Evolutionary conservation across 1,140 invertebrate species (phyloP), one percentile per base, ranked within the genome.

Genomic region (Charaxes varanes): DNA sequence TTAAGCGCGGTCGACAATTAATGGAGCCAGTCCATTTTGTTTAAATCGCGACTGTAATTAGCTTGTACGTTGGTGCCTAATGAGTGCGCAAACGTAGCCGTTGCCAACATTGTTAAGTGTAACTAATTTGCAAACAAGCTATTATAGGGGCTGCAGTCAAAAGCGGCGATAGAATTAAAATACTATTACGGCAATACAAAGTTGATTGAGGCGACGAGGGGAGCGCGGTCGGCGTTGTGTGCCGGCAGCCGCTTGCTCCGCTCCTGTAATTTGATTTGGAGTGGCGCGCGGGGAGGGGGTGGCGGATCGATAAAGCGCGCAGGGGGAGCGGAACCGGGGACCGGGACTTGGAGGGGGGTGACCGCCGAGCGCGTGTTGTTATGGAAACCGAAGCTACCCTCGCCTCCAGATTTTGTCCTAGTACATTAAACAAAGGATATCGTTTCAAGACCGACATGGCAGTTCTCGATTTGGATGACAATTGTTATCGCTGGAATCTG

Each of bases 181-280:
- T 82, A 79, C 78, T 72, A 82, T 78, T 76, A 78, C 63, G 63
- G 54, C 70, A 68, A 76, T 82, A 81, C 70, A 78, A 74, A 72
- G 70, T 72, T 79, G 74, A 82, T 82, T 78, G 69, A 76, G 68
- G 64, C 52, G 58, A 57, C 53, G 53, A 56, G 55, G 62, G 56
- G 52, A 53, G 43, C 51, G 44, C 40, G 47, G 44, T 37, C 31
- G 51, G 44, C 51, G 36, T 35, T 49, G 44, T 47, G 37, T 57
- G 54, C 44, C 45, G 53, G 51, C 53, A 54, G 41, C 49, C 60
- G 59, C 62, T 57, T 49, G 62, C 63, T 62, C 50, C 40, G 70
- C 69, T 71, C 69, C 65, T 78, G 77, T 79, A 81, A 79, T 77
- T 81, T 76, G 77, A 81, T 81, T 81, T 81, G 74, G 77, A 71